Evolutionary conservation across 2,888 invertebrate species (phyloP).

Genomic region (Fissipunctia ypsillon): DNA sequence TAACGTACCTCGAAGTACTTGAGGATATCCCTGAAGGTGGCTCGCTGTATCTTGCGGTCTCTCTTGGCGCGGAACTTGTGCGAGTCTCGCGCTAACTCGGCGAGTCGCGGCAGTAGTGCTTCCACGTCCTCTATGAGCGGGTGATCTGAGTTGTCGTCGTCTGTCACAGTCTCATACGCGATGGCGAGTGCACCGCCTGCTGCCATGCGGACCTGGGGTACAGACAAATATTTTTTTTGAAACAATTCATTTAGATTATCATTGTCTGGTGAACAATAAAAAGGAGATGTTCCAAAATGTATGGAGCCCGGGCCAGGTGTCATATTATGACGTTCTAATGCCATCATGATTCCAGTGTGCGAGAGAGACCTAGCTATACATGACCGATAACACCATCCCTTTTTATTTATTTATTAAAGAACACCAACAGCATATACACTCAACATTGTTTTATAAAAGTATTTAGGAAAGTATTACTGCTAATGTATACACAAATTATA

Average conservation of each 20-base stretch:
- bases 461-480: too few species aligned
- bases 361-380: too few species aligned
- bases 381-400: too few species aligned
- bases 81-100: constrained; percentile 96
- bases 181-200: constrained; percentile 94
- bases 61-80: constrained; percentile 98
- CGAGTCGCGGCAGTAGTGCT: constrained; percentile 93
- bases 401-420: too few species aligned
- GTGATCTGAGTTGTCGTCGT: constrained; percentile 92
- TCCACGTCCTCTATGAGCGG: constrained; percentile 90
- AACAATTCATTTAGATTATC: not conserved
- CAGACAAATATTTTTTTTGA: not conserved
- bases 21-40: constrained; percentile 98
- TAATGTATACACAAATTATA: too few species aligned
- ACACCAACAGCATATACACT: too few species aligned
- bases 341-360: too few species aligned
- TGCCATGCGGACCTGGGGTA: constrained; percentile 90
- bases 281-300: too few species aligned
- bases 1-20: constrained; percentile 95
- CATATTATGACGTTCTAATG: too few species aligned
- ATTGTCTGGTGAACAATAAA: not conserved
- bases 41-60: constrained; percentile 98
- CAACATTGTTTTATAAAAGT: too few species aligned
- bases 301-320: too few species aligned
- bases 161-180: constrained; percentile 94